A percentile compares a stretch with the other conserved stretches of the same genome.
These are phyloP conservation scores for Metridium senile DNA, from an alignment of 92 coral and sea anemone genomes.

Conservation along the genomic window DNA sequence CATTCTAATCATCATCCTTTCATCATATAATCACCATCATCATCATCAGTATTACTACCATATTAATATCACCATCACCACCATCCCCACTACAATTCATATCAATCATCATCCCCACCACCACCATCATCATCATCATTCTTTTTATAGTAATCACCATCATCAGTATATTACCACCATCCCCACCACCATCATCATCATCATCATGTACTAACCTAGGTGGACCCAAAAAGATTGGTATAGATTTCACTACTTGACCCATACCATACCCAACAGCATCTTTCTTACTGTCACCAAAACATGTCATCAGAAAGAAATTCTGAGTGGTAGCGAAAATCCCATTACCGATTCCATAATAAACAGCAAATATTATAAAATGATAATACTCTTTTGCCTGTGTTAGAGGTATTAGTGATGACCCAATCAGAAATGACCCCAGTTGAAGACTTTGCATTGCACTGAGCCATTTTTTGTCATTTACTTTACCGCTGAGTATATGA, in stretches of 20 bases:
- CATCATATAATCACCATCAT: too few relatives aligned
- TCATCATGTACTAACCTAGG: constrained; percentile 22
- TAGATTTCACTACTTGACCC: constrained; percentile 9
- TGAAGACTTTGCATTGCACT: constrained; percentile 13
- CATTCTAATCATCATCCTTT: too few relatives aligned
- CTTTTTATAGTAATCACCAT: too few relatives aligned
- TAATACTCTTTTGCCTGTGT: background rate
- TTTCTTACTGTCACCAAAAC: background rate
- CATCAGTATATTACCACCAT: background rate
- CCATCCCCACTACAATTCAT: too few relatives aligned
- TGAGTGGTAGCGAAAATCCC: constrained; percentile 6
- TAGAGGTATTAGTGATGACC: background rate
- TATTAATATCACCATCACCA: too few relatives aligned
- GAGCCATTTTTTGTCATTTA: constrained; percentile 20
- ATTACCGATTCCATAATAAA: constrained; percentile 14
- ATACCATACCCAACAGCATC: constrained; percentile 16
- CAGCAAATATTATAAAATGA: constrained; percentile 24
- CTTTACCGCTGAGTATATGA: constrained; percentile 3
- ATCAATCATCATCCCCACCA: too few relatives aligned
- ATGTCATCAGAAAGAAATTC: constrained; percentile 1
- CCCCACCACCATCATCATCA: background rate
- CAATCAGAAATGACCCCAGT: constrained; percentile 11
- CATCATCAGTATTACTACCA: too few relatives aligned
- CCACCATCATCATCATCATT: too few relatives aligned
- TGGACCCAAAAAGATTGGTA: constrained; percentile 16